Conservation (phyloP, 2,888 invertebrate genomes). For the Agonopterix subpropinquella region DNA sequence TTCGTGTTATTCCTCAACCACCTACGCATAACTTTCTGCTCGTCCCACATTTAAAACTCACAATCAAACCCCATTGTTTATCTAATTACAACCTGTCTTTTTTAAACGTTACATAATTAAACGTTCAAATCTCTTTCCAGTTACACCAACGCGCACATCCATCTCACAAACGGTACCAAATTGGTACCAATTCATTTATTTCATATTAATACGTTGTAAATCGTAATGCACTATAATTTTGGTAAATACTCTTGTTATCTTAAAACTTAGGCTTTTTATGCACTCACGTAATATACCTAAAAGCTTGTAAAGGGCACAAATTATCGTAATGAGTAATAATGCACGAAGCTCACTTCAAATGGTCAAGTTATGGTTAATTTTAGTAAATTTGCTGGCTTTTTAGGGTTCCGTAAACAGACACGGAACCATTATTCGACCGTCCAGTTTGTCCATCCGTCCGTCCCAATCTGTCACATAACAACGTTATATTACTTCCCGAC, state of each 20-base stretch:
- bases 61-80: slow-evolving; percentile 56
- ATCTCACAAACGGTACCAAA: slow-evolving; percentile 31
- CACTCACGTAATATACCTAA: slow-evolving; percentile 33
- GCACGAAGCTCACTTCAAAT: slow-evolving; percentile 64
- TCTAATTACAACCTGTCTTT: slow-evolving; percentile 47
- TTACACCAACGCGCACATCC: slow-evolving; percentile 34
- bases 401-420: no score
- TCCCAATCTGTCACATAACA: no score
- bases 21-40: slow-evolving; percentile 21
- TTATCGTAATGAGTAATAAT: slow-evolving; percentile 68
- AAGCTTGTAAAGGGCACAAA: slow-evolving; percentile 28
- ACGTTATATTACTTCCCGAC: no score
- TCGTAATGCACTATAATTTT: slow-evolving; percentile 33
- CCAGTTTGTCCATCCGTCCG: no score
- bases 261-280: slow-evolving; percentile 25
- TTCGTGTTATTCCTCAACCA: no score
- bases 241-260: slow-evolving; percentile 44
- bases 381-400: slow-evolving; percentile 47
- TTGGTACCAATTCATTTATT: slow-evolving; percentile 13
- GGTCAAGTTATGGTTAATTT: slow-evolving; percentile 48
- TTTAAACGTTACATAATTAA: slow-evolving; percentile 34
- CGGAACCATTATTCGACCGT: no score
- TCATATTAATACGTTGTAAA: background rate
- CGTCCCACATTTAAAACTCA: slow-evolving; percentile 32
- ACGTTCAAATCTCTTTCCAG: slow-evolving; percentile 26